phyloP scores from a whole-genome alignment of 2,888 invertebrate genomes.

The Leptothorax acervorum region DNA sequence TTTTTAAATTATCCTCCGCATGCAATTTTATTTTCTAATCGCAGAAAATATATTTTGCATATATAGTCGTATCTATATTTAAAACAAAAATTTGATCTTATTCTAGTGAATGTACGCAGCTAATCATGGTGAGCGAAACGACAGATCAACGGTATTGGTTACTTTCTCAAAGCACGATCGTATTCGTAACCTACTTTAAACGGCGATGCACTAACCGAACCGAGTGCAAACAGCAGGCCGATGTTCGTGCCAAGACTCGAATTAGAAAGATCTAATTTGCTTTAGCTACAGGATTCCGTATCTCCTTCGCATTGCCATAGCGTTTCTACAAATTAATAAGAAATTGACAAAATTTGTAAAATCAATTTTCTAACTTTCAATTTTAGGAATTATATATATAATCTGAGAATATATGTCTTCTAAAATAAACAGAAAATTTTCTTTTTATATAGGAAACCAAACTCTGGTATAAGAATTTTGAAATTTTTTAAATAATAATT shows the following conservation, averaged over 20 bases:
- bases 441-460: background rate
- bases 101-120: constrained; percentile 54
- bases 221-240: constrained; percentile 45
- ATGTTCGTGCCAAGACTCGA: constrained; percentile 66
- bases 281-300: background rate
- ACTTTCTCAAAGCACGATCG: constrained; percentile 69
- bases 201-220: constrained; percentile 62
- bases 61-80: too few relatives aligned
- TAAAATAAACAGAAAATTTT: background rate
- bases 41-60: background rate
- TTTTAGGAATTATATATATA: background rate
- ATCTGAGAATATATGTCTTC: background rate
- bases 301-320: background rate
- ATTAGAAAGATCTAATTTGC: constrained; percentile 65
- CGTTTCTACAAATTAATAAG: background rate
- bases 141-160: constrained; percentile 62
- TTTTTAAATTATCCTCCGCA: background rate
- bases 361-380: background rate
- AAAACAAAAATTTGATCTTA: background rate
- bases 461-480: background rate
- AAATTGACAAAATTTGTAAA: background rate
- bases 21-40: background rate
- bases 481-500: background rate
- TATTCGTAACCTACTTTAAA: constrained; percentile 72
- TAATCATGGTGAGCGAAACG: constrained; percentile 64